These are phyloP conservation scores for Egretta garzetta DNA, from an alignment of 2,113 vertebrate species.

Conservation along the genomic window DNA sequence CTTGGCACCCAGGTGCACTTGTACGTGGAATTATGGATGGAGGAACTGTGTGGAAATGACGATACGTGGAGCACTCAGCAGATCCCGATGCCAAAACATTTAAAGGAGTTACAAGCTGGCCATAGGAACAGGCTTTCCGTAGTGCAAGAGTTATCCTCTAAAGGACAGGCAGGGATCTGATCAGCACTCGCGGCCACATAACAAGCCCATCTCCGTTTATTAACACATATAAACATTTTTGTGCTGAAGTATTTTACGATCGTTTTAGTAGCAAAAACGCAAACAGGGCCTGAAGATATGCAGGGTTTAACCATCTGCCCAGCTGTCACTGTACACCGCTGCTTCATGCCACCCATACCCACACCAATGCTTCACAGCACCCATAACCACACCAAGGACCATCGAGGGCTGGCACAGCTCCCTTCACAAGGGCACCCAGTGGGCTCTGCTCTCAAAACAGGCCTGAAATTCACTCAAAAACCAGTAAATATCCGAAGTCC, in stretches of 20 bases:
- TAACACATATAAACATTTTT: not conserved
- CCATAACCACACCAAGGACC: not conserved
- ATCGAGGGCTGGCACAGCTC: not conserved
- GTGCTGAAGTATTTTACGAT: not conserved
- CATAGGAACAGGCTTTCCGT: not conserved
- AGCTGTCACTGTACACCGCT: rapidly evolving
- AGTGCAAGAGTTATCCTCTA: not conserved
- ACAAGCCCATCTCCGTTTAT: rapidly evolving
- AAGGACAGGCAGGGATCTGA: not conserved
- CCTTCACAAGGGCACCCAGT: not conserved
- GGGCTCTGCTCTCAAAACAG: not conserved
- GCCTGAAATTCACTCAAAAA: not conserved
- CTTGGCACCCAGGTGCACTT: not conserved
- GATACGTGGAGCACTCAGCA: rapidly evolving
- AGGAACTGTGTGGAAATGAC: not conserved
- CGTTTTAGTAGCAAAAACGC: not conserved
- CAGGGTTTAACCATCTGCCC: not conserved
- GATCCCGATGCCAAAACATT: not conserved
- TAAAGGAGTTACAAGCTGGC: not conserved
- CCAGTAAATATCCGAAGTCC: not conserved
- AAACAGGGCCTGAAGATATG: rapidly evolving
- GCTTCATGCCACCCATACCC: not conserved
- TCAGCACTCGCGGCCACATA: rapidly evolving
- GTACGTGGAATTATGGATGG: rapidly evolving
- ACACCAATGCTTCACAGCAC: rapidly evolving